A percentile compares a stretch with the other conserved stretches of the same genome.
phyloP scores from a whole-genome alignment of 1,140 invertebrate species.

The Onthophagus taurus region DNA sequence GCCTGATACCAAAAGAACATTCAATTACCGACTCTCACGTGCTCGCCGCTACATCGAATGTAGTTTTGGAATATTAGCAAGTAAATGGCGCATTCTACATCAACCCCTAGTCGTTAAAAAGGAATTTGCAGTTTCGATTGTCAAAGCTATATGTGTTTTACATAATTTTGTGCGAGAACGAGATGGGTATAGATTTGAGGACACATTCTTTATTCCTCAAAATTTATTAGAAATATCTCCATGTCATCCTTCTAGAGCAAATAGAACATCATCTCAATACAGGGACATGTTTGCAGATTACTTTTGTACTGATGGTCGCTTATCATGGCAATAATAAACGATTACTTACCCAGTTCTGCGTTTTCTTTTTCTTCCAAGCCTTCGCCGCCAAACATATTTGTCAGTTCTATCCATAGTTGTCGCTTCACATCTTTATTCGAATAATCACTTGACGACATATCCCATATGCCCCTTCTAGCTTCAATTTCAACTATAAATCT shows the following conservation, averaged over 20 bases:
- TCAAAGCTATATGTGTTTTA: constrained; percentile 20
- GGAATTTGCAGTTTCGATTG: constrained; percentile 26
- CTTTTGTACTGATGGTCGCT: not conserved
- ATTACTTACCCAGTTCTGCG: too few relatives aligned
- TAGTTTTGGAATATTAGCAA: constrained; percentile 39
- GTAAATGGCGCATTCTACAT: constrained; percentile 37
- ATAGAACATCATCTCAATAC: not conserved
- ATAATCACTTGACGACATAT: constrained; percentile 25
- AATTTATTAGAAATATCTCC: not conserved
- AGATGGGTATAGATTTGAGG: constrained; percentile 15
- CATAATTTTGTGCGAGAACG: constrained; percentile 25
- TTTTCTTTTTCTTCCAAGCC: constrained; percentile 11
- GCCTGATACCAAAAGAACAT: constrained; percentile 33
- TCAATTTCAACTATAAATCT: constrained; percentile 28
- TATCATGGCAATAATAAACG: not conserved
- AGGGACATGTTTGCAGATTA: not conserved
- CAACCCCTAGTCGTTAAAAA: constrained; percentile 25
- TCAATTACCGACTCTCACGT: constrained; percentile 39
- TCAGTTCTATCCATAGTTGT: constrained; percentile 16
- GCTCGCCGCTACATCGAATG: constrained; percentile 36
- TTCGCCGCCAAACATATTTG: constrained; percentile 16
- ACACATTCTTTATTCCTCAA: constrained; percentile 3
- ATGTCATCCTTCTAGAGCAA: too few relatives aligned
- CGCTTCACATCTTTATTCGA: constrained; percentile 22
- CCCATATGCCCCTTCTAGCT: constrained; percentile 26